Percentiles rank a stretch among this genome's conserved stretches.
phyloP scores from a whole-genome alignment of 2,797 vertebrate species.

The Crenuchus spilurus region DNA sequence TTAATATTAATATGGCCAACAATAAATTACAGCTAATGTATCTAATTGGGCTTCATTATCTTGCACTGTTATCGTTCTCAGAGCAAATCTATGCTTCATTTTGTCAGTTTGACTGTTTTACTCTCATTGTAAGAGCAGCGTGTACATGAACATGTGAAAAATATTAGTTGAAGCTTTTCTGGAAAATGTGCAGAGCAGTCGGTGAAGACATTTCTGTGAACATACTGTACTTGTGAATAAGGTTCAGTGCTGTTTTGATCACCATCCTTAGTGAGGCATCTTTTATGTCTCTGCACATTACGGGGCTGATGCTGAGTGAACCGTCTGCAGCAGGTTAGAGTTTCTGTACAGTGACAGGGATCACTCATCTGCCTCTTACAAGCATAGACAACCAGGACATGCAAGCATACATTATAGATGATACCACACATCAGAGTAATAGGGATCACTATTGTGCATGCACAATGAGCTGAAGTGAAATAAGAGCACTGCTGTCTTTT shows the following conservation, averaged over 20 bases:
- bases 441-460: background rate
- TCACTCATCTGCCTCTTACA: background rate
- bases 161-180: too few relatives aligned
- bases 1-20: background rate
- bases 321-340: background rate
- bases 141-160: too few relatives aligned
- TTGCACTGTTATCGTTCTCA: too few relatives aligned
- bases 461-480: background rate
- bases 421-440: constrained; percentile 12
- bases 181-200: too few relatives aligned
- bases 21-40: background rate
- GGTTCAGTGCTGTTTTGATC: too few relatives aligned
- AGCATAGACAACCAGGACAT: constrained; percentile 1
- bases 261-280: too few relatives aligned
- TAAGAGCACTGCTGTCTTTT: background rate
- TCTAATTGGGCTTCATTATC: background rate
- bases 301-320: background rate
- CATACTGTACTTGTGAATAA: too few relatives aligned
- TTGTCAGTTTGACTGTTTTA: too few relatives aligned
- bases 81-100: too few relatives aligned
- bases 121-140: too few relatives aligned
- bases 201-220: too few relatives aligned
- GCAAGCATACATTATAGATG: background rate
- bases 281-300: too few relatives aligned
- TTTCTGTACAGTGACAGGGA: background rate